Evolutionary conservation across 1,140 invertebrate species (phyloP), one percentile per base, ranked within the genome.

Genomic region (Octopus bimaculoides): DNA sequence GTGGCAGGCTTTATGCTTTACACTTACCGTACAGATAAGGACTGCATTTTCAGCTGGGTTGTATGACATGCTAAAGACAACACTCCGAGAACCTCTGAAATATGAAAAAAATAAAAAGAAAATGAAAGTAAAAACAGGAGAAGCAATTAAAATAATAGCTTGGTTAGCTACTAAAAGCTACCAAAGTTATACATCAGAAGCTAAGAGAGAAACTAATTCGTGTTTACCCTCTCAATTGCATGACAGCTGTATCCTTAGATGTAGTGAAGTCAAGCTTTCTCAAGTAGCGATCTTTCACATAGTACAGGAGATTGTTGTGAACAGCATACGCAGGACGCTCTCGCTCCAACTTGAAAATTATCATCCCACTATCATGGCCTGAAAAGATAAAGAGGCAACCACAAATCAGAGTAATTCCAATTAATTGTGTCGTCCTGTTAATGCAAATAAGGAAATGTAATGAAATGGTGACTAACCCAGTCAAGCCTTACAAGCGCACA

Each of bases 291-390:
- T 99, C 97, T 89, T 99, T 99, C 0, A 99, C 95, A 86, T 99
- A 99, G 89, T 96, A 99, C 10, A 99, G 91, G 77, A 97, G 90
- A 89, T 99, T 99, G 56, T 95, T 95, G 89, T 97, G 94, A 4
- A 99, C 94, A 14, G 96, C 95, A 90, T 97, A 98, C 0, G 98
- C 97, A 1, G 98, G 98, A 78, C 98, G 91, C 92, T 99, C 98
- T 79, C 97, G 92, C 89, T 99, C 98, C 82, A 99, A 90, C 87
- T 94, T 94, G 87, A 94, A 95, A 54, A 94, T 93, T 55, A 94
- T 92, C 95, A 96, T 95, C 81, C 97, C 98, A 79, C 94, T 95
- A 91, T 99, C 98, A 89, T 99, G 98, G 0, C 98, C 97, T 79
- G 96, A 95, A 12, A 96, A 81, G 9, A 76, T 4, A 77, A 10